These are phyloP conservation scores for Mustela lutreola DNA, from an alignment of 2,113 vertebrate species.

Conservation along the genomic window DNA sequence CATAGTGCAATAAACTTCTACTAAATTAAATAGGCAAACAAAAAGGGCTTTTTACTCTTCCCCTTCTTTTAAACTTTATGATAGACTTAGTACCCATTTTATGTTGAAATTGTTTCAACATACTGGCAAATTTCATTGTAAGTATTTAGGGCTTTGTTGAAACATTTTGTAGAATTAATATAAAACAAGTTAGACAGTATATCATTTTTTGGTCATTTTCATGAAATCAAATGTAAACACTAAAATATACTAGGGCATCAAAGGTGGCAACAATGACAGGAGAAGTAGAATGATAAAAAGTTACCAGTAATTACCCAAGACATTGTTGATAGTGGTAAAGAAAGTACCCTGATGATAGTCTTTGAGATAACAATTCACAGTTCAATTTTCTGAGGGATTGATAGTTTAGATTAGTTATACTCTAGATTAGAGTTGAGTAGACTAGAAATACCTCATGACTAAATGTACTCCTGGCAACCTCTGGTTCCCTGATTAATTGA, in stretches of 20 bases:
- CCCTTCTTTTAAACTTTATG: neutral
- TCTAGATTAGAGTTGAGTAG: neutral
- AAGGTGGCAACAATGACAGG: neutral
- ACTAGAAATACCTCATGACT: neutral
- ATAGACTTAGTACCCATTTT: too few relatives aligned
- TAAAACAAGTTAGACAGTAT: neutral
- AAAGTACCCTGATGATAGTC: neutral
- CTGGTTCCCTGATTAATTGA: neutral
- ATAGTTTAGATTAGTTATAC: neutral
- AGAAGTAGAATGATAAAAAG: neutral
- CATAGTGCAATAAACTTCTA: neutral
- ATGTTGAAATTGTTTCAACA: neutral
- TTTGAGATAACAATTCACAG: neutral
- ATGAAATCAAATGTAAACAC: neutral
- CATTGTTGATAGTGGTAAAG: neutral
- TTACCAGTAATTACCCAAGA: neutral
- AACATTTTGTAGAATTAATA: neutral
- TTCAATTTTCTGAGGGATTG: neutral
- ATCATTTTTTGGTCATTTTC: neutral
- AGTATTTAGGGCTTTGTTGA: neutral
- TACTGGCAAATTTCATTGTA: neutral
- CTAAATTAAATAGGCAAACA: neutral
- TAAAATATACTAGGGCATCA: neutral
- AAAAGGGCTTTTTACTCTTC: neutral
- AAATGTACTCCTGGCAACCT: neutral